phyloP scores from a whole-genome alignment of 2,113 vertebrate species.

The Sylvilagus bachmani region DNA sequence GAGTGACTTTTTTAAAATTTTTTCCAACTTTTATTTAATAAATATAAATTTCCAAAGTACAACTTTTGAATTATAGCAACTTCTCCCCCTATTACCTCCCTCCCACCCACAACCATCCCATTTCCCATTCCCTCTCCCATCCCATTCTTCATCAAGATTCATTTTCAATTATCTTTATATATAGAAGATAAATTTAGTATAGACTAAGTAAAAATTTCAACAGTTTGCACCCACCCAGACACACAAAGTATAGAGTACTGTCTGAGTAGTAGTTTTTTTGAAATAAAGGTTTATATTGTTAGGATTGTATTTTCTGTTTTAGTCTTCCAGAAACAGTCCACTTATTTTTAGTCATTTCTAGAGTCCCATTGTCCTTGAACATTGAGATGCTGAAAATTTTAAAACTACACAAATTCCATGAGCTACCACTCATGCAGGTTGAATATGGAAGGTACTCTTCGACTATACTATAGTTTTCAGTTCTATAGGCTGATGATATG shows the following conservation, averaged over 20 bases:
- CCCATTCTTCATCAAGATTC: too few species aligned
- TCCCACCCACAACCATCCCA: too few species aligned
- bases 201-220: too few species aligned
- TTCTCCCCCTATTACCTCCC: too few species aligned
- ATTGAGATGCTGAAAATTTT: neutral
- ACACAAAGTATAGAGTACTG: too few species aligned
- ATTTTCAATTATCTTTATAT: too few species aligned
- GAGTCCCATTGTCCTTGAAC: neutral
- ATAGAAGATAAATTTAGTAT: too few species aligned
- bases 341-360: slow-evolving; percentile 48
- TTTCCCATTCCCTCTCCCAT: too few species aligned
- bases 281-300: neutral
- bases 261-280: neutral
- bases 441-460: slow-evolving; percentile 68
- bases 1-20: neutral
- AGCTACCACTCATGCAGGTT: slow-evolving; percentile 31
- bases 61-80: too few species aligned
- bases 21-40: neutral
- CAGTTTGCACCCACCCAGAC: too few species aligned
- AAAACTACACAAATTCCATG: slow-evolving; percentile 37
- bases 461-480: slow-evolving; percentile 51
- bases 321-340: slow-evolving; percentile 32
- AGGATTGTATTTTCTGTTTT: neutral
- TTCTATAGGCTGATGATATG: slow-evolving; percentile 57
- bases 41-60: too few species aligned